These are phyloP conservation scores for Aphodius sticticus DNA, from an alignment of 2,888 invertebrate species.

Conservation along the genomic window DNA sequence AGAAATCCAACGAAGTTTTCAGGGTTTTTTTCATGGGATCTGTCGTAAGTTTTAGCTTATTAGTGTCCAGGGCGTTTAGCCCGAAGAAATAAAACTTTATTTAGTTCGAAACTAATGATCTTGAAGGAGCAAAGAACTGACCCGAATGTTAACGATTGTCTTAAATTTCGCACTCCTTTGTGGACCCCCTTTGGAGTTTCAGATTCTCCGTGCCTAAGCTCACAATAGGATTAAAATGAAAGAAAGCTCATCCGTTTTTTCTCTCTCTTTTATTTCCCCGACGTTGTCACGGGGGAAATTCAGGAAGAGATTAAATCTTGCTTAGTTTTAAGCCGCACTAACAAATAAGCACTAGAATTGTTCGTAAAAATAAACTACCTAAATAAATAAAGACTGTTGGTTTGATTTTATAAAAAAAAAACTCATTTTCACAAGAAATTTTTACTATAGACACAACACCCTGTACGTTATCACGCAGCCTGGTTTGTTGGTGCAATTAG, in stretches of 20 bases:
- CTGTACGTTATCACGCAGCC: too few relatives aligned
- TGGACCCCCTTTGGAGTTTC: not conserved
- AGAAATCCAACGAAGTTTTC: not conserved
- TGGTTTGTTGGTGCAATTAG: not conserved
- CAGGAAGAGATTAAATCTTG: too few relatives aligned
- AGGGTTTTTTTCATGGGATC: not conserved
- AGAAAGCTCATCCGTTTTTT: not conserved
- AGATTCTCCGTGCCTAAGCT: not conserved
- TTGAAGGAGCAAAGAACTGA: not conserved
- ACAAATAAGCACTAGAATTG: too few relatives aligned
- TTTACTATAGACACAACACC: too few relatives aligned
- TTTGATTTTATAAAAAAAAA: too few relatives aligned
- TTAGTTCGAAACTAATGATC: not conserved
- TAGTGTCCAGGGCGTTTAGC: not conserved
- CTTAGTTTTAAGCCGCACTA: too few relatives aligned
- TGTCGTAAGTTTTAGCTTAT: not conserved
- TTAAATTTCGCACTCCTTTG: not conserved
- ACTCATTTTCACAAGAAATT: too few relatives aligned
- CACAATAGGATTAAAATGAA: not conserved
- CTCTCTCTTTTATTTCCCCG: not conserved
- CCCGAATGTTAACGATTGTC: constrained; percentile 4
- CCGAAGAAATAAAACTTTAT: not conserved
- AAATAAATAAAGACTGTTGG: too few relatives aligned
- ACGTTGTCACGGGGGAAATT: not conserved
- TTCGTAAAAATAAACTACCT: too few relatives aligned